These are phyloP conservation scores for Scolopax mira DNA, from an alignment of 2,113 vertebrate species.

Conservation along the genomic window DNA sequence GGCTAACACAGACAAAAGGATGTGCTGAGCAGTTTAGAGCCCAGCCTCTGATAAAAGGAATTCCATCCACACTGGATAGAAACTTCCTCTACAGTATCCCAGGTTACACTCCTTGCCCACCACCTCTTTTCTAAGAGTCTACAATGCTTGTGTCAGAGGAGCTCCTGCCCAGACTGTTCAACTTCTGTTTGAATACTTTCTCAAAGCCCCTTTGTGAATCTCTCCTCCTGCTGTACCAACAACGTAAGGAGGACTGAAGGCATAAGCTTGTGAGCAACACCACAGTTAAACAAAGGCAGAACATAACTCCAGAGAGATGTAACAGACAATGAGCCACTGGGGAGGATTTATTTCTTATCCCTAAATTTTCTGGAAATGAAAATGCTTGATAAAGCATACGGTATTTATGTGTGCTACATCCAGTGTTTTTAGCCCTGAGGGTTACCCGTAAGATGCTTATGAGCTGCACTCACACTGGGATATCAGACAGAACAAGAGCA, in stretches of 20 bases:
- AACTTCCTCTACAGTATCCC: not conserved
- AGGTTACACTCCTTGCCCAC: not conserved
- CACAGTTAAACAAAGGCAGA: not conserved
- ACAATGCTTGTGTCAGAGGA: not conserved
- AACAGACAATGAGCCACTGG: constrained; percentile 6
- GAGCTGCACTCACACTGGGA: not conserved
- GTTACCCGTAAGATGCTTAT: not conserved
- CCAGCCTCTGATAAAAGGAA: not conserved
- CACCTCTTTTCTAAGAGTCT: not conserved
- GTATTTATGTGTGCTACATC: not conserved
- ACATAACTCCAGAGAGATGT: not conserved
- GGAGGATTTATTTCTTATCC: constrained; percentile 20
- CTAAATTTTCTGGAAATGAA: constrained; percentile 3
- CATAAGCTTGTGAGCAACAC: not conserved
- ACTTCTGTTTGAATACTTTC: not conserved
- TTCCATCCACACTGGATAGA: not conserved
- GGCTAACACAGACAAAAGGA: not conserved
- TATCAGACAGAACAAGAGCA: not conserved
- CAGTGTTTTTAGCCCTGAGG: constrained; percentile 13
- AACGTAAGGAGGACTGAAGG: not conserved
- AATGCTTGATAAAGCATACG: not conserved
- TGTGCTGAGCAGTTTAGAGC: not conserved
- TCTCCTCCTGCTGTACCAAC: not conserved
- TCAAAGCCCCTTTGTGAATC: not conserved
- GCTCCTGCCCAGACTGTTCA: not conserved